Base-by-base conservation (phyloP, 2,888 invertebrate species). In the Geophilus truncorum region DNA sequence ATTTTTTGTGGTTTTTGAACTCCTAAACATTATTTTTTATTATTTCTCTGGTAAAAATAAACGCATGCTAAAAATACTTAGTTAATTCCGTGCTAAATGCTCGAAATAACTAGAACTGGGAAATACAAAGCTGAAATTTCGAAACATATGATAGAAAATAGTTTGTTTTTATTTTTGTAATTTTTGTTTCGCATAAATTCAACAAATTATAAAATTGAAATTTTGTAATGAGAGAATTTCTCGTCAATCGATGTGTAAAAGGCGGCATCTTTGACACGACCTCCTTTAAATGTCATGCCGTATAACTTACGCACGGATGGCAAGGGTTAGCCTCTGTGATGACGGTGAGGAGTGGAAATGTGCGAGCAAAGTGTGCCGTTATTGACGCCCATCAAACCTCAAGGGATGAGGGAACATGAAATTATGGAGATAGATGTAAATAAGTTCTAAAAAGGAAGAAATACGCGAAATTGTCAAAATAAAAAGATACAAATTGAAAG, bases 221-320 rank as follows among this genome's bases (percentile, higher is more conserved):
- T n/a, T n/a, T n/a, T 40, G 57, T 9, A 62, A 62, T 62, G 57
- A 21, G 57, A 0, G 57, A 1, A 10, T 62, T 62, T 62, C 21
- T 10, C 4, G 10, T 21, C 70, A n/a, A 70, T 70, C 70, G 70
- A 70, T 28, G 15, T 5, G 28, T 70, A 28, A 70, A 62, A 62
- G 25, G 70, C 70, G 70, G 70, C 28, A 25, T 70, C 25, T 70
- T 70, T 70, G 70, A 70, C 28, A 25, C n/a, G 70, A 70, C 25
- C 51, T 25, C 70, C 70, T 70, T 70, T 70, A 70, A 70, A 70
- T 70, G 70, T 70, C 70, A 25, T 70, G 70, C 23, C 23, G 70
- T 70, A 70, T 70, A 70, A 70, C 70, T 70, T 70, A 70, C 70
- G 70, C 70, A 70, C 70, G 70, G 70, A n/a, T 70, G 70, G 70